Conservation (phyloP, 2,797 vertebrate species). For the Acestrorhynchus altus region DNA sequence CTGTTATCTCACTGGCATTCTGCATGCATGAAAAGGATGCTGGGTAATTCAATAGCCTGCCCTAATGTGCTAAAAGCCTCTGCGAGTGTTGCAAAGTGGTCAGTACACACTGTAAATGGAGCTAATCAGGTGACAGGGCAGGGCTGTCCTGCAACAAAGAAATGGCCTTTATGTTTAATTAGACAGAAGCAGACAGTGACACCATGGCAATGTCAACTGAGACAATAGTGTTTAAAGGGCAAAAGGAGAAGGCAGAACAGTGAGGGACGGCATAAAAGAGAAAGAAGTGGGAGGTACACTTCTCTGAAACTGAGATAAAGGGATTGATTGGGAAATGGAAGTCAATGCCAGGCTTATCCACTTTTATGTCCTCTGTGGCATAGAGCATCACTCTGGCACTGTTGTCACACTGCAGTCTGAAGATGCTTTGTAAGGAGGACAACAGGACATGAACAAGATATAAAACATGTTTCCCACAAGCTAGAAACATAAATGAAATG, state of each 20-base stretch:
- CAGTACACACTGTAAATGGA: conserved; percentile 21
- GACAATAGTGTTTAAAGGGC: conserved; percentile 28
- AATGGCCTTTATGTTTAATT: conserved; percentile 63
- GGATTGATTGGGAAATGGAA: conserved; percentile 24
- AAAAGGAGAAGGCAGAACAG: conserved; percentile 8
- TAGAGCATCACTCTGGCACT: too few relatives aligned
- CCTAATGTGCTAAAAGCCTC: conserved; percentile 38
- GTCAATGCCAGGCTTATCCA: not conserved
- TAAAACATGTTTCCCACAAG: not conserved
- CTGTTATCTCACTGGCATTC: conserved; percentile 9
- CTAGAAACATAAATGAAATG: not conserved
- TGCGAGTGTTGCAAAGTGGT: not conserved
- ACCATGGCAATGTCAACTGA: conserved; percentile 32
- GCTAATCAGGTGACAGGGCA: conserved; percentile 47
- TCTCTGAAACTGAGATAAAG: not conserved
- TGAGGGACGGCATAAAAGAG: not conserved
- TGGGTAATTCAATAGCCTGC: conserved; percentile 48
- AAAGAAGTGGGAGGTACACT: not conserved
- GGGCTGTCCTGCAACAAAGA: conserved; percentile 28
- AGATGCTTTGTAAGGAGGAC: not conserved
- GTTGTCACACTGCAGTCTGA: not conserved
- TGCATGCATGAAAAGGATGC: conserved; percentile 16
- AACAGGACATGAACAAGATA: not conserved
- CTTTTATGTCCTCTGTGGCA: not conserved
- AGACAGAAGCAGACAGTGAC: conserved; percentile 35